Base-by-base conservation (phyloP, 2,113 vertebrate genomes). In the Dascyllus trimaculatus region DNA sequence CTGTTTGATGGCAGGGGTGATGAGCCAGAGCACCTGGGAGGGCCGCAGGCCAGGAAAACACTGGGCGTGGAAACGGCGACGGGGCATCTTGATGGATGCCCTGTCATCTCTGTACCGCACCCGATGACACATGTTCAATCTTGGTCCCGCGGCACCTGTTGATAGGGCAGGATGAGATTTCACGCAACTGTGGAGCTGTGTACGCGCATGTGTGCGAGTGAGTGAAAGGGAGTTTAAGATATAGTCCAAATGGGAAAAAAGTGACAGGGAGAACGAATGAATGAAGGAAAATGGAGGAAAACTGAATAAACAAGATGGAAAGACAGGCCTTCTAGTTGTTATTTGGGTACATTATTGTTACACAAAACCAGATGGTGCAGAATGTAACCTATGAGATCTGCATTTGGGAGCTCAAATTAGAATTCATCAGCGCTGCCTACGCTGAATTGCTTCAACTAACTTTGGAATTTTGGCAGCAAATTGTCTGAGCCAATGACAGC, bases 141-240 rank as follows among this genome's bases (percentile, higher is more conserved):
- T 85, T 19, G 52, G 75, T 48, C 78, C 79, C 25, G 18, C 15
- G 5, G 67, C 87, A 92, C 87, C 91, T 91, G 88, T 89, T 89
- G 84, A 84, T 65, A 38, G 69, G 76, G 72, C 74, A 17, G 70
- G 84, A 84, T 70, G 67, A 81, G 74, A 67, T 82, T 69, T 80
- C 86, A 88, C 14, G 11, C 69, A 52, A 25, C 51, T 18, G 49
- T 26, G 53, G 68, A 71, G 65, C 54, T 29, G 35, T 18, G 46
- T 38, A 1, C 46, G 19, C 46, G 26, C 7, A 3, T 32, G 66
- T 14, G 52, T 58, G 54, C 11, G 18, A n/a, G 22, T 9, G 59
- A 54, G 35, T 59, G 64, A 56, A 25, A 40, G 25, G 11, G 21
- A 51, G 26, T 2, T 19, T 10, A 18, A 52, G 40, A 59, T 29